Conservation (phyloP, 2,113 vertebrate genomes). For the Maccullochella peelii region DNA sequence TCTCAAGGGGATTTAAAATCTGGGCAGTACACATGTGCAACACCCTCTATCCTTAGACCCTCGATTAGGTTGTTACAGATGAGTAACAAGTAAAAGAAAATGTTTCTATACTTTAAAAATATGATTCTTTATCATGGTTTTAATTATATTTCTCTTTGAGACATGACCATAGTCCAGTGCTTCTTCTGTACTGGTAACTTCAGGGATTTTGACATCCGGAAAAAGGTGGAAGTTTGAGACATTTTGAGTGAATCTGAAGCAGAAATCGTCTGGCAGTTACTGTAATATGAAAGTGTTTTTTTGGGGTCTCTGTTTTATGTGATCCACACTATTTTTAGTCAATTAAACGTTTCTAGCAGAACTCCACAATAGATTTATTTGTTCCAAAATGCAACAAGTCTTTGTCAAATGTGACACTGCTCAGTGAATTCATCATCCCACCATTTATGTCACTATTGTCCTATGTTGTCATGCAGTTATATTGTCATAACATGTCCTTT, state of each 20-base stretch:
- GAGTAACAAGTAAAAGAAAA: neutral
- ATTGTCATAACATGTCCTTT: neutral
- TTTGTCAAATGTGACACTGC: neutral
- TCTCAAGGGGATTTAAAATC: neutral
- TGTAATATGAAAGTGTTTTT: neutral
- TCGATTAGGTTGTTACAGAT: too few species aligned
- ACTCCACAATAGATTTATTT: neutral
- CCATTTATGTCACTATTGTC: neutral
- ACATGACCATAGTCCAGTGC: neutral
- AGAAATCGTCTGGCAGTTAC: neutral
- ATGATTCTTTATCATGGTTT: neutral
- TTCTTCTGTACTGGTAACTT: neutral
- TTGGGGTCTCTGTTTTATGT: neutral
- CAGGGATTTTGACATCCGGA: neutral
- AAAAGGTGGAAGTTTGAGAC: neutral
- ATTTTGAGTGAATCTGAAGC: neutral
- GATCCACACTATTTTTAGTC: neutral
- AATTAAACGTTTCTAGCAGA: neutral
- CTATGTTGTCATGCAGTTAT: too few species aligned
- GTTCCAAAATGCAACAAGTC: neutral
- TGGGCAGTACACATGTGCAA: too few species aligned
- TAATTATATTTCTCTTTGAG: neutral
- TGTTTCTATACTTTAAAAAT: neutral
- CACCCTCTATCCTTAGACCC: too few species aligned
- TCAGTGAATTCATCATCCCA: neutral